phyloP scores from a whole-genome alignment of 1,140 invertebrate species.

The Drosophila burlai region DNA sequence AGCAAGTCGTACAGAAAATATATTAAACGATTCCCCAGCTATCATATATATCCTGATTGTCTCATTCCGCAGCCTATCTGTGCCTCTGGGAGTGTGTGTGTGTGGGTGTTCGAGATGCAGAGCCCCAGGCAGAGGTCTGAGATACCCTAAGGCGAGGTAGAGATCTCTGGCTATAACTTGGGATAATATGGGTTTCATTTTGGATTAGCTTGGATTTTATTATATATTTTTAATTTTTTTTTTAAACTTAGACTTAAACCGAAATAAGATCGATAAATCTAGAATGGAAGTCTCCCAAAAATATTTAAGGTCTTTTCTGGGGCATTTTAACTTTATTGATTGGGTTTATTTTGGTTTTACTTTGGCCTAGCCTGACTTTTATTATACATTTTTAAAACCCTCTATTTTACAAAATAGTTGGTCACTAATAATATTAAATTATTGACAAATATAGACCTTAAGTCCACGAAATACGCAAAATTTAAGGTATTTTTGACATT shows the following conservation, averaged over 20 bases:
- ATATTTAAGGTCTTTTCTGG: not conserved
- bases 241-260: not conserved
- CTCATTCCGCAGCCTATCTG: slow-evolving; percentile 15
- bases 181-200: not conserved
- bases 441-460: not conserved
- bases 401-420: not conserved
- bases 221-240: not conserved
- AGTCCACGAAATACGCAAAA: not conserved
- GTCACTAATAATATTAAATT: not conserved
- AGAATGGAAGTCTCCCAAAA: not conserved
- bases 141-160: slow-evolving; percentile 7
- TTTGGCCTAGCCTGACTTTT: no score
- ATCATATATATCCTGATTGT: slow-evolving; percentile 49
- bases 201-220: not conserved
- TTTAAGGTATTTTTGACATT: no score
- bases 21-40: slow-evolving; percentile 51
- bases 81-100: not conserved
- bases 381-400: no score
- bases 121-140: not conserved
- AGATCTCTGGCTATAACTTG: not conserved
- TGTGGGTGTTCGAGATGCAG: slow-evolving; percentile 30
- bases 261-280: no score
- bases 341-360: no score
- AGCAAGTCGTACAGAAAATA: slow-evolving; percentile 54
- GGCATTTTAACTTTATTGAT: not conserved